Evolutionary conservation across 2,797 vertebrate genomes (phyloP).

Genomic region (Anomalospiza imberbis): DNA sequence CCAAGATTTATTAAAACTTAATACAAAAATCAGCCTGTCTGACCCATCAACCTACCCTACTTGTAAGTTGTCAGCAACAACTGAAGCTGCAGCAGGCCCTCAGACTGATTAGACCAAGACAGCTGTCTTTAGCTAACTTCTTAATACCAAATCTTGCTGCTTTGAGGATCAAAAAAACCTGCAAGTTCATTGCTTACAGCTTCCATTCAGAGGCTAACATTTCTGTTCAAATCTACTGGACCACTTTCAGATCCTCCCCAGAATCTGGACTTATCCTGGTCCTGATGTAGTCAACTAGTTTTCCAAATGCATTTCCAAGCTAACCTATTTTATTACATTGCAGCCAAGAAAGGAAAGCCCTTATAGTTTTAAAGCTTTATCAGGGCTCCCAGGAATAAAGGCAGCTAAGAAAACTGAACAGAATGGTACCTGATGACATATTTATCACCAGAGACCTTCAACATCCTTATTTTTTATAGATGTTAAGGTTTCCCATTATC

Average conservation of each 20-base stretch:
- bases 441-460: background rate
- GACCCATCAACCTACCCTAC: background rate
- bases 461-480: background rate
- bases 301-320: background rate
- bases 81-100: background rate
- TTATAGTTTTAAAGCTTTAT: background rate
- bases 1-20: conserved; percentile 58
- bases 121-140: conserved; percentile 1
- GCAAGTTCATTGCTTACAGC: background rate
- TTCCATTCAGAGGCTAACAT: background rate
- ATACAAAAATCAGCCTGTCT: conserved; percentile 13
- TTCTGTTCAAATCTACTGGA: background rate
- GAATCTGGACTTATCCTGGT: background rate
- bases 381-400: conserved; percentile 1
- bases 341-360: background rate
- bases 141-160: background rate
- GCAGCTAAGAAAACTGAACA: background rate
- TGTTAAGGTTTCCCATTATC: background rate
- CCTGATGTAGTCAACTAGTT: background rate
- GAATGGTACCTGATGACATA: background rate
- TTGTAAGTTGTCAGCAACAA: background rate
- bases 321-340: background rate
- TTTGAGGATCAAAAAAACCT: background rate
- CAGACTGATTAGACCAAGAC: background rate
- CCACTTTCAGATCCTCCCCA: background rate